Evolutionary conservation across 2,113 vertebrate genomes (phyloP).

Genomic region (Climacteris rufus): DNA sequence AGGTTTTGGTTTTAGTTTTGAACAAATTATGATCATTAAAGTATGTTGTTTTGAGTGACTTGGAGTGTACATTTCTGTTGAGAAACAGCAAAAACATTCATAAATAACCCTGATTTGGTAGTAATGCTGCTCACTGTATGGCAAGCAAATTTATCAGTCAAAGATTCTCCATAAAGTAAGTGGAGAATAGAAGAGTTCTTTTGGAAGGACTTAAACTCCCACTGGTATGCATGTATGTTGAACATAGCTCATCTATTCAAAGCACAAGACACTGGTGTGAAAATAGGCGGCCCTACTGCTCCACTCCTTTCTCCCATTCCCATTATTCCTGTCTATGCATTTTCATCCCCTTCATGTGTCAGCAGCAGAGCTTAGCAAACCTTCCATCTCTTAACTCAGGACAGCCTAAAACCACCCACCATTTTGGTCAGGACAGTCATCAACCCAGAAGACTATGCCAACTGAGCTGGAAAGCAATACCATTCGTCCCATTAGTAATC

Average conservation of each 20-base stretch:
- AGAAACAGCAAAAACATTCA: not conserved
- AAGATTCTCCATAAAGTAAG: not conserved
- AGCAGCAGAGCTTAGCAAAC: not conserved
- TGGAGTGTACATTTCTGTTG: not conserved
- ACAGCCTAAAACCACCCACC: not conserved
- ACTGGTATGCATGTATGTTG: not conserved
- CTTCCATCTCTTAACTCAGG: not conserved
- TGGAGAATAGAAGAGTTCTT: not conserved
- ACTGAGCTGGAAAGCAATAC: not conserved
- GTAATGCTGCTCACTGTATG: fast-evolving
- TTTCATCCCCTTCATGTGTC: not conserved
- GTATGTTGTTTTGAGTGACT: not conserved
- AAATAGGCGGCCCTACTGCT: not conserved
- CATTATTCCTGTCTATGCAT: not conserved
- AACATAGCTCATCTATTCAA: not conserved
- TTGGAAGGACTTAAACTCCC: not conserved
- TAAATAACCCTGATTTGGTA: not conserved
- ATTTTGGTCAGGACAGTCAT: not conserved
- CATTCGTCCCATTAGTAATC: not conserved
- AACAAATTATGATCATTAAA: not conserved
- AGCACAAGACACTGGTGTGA: not conserved
- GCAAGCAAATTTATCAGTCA: not conserved
- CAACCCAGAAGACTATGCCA: not conserved
- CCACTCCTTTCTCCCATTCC: not conserved
- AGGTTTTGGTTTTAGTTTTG: not conserved